These are phyloP conservation scores for Salmo trutta DNA, from an alignment of 2,797 vertebrate species.

Conservation along the genomic window DNA sequence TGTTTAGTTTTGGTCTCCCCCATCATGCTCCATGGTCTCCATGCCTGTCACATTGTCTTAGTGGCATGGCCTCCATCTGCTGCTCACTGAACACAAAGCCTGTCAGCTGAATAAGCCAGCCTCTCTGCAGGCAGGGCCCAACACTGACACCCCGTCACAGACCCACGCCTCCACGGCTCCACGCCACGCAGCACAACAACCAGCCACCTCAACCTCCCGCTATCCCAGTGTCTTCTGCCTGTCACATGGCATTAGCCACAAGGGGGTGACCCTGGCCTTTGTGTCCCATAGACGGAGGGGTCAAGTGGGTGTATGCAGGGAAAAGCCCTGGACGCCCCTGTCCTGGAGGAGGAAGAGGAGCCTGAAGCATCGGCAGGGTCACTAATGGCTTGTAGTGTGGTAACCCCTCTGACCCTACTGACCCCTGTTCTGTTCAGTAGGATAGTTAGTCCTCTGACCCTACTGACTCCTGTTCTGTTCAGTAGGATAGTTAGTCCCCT, in stretches of 20 bases:
- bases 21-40: constrained; percentile 10
- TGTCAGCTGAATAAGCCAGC: constrained; percentile 45
- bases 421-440: too few species aligned
- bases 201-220: constrained; percentile 50
- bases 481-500: too few species aligned
- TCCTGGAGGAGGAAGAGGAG: constrained; percentile 54
- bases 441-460: too few species aligned
- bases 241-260: constrained; percentile 70
- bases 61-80: constrained; percentile 24
- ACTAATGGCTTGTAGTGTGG: constrained; percentile 46
- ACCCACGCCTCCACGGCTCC: background rate
- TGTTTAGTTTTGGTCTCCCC: constrained; percentile 1
- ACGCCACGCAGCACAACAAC: constrained; percentile 49
- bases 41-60: constrained; percentile 32
- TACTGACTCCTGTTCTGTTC: too few species aligned
- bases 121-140: constrained; percentile 25
- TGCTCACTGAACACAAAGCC: constrained; percentile 48
- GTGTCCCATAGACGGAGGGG: constrained; percentile 61
- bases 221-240: constrained; percentile 65
- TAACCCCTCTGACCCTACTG: constrained; percentile 27
- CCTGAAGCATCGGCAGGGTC: constrained; percentile 18
- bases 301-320: constrained; percentile 71
- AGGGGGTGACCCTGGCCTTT: constrained; percentile 65
- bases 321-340: constrained; percentile 27
- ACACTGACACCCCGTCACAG: constrained; percentile 22